Evolutionary conservation across 2,888 invertebrate species (phyloP).

Genomic region (Dascillus cervinus): DNA sequence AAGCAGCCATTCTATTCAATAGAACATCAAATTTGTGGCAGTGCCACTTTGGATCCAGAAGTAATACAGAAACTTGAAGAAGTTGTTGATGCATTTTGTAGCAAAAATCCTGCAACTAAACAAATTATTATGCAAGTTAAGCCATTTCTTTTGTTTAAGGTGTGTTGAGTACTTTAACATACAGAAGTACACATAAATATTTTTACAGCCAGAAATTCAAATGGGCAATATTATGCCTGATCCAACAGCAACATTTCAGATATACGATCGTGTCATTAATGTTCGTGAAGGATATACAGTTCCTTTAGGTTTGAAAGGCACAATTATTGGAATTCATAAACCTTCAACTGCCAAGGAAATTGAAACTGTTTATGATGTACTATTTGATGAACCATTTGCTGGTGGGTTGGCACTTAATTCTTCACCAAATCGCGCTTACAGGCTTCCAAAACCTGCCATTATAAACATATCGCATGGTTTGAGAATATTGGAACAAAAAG

Average conservation of each 20-base stretch:
- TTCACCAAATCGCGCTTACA: constrained; percentile 44
- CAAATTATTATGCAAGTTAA: constrained; percentile 65
- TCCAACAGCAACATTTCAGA: constrained; percentile 51
- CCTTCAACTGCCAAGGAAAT: constrained; percentile 23
- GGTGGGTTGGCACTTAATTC: constrained; percentile 54
- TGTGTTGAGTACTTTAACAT: constrained; percentile 28
- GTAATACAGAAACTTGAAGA: constrained; percentile 49
- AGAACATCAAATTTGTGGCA: constrained; percentile 60
- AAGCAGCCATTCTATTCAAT: constrained; percentile 56
- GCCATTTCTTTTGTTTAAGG: constrained; percentile 68
- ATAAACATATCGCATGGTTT: constrained; percentile 55
- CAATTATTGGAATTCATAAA: constrained; percentile 63
- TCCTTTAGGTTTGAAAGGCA: constrained; percentile 77
- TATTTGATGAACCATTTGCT: constrained; percentile 71
- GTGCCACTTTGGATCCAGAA: constrained; percentile 62
- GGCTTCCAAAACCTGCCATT: constrained; percentile 46
- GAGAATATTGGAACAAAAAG: constrained; percentile 36
- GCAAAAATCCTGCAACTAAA: constrained; percentile 13
- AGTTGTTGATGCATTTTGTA: constrained; percentile 36
- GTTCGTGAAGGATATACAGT: constrained; percentile 67
- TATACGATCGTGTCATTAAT: constrained; percentile 82
- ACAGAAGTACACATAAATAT: constrained; percentile 4
- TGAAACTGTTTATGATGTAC: constrained; percentile 64
- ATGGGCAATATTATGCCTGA: constrained; percentile 57
- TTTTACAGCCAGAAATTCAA: constrained; percentile 37